A percentile compares a stretch with the other conserved stretches of the same genome.
Conservation (phyloP, 2,113 vertebrate genomes). For the Pelobates fuscus region DNA sequence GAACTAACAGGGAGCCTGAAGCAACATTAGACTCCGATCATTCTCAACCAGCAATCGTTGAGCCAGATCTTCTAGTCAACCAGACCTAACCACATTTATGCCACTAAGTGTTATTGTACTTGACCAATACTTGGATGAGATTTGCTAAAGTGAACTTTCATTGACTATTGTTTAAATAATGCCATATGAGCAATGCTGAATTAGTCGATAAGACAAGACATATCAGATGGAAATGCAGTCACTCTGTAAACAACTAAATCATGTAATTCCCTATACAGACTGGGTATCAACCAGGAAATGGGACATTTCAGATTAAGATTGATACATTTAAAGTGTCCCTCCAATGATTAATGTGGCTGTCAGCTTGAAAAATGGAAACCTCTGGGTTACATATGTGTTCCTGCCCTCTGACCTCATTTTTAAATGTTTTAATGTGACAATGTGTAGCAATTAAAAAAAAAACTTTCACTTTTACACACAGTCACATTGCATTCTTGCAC, state of each 20-base stretch:
- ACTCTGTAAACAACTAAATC: background rate
- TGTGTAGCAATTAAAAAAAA: constrained; percentile 35
- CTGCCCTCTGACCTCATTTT: constrained; percentile 39
- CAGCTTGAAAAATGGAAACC: constrained; percentile 37
- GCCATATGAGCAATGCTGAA: too few species aligned
- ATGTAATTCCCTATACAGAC: background rate
- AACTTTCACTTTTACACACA: background rate
- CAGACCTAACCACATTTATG: too few species aligned
- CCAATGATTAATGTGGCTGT: constrained; percentile 42
- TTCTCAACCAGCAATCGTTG: too few species aligned
- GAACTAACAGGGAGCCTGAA: too few species aligned
- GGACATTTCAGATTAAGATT: constrained; percentile 22
- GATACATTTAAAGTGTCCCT: constrained; percentile 20
- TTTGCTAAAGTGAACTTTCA: too few species aligned
- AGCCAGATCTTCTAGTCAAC: too few species aligned
- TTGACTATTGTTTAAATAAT: too few species aligned
- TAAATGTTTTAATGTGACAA: constrained; percentile 6
- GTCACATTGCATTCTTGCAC: background rate
- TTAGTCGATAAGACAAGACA: background rate
- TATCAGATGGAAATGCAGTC: background rate
- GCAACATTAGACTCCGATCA: too few species aligned
- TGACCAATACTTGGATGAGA: too few species aligned
- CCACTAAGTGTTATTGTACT: too few species aligned
- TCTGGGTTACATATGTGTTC: constrained; percentile 22
- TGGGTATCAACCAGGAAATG: constrained; percentile 5